Conservation (phyloP, 2,888 invertebrate genomes). For the Eulithis testata region DNA sequence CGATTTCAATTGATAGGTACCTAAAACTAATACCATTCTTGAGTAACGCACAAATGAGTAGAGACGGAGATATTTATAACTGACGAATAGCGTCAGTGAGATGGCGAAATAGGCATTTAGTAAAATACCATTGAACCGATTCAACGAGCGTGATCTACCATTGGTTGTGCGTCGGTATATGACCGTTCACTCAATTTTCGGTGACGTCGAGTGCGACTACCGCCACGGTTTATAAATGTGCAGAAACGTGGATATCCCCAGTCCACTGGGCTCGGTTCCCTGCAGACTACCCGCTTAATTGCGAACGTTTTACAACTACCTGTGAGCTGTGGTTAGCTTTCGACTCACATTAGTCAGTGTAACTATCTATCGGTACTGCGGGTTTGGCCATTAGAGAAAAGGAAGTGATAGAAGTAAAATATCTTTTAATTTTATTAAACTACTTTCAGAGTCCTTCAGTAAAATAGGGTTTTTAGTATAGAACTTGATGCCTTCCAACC, state of each 20-base stretch:
- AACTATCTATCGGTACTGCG: conserved; percentile 30
- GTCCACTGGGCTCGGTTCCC: conserved; percentile 51
- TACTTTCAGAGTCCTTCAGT: not conserved
- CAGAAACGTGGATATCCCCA: conserved; percentile 37
- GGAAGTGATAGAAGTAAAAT: too few species aligned
- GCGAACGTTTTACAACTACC: conserved; percentile 61
- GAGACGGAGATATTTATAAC: too few species aligned
- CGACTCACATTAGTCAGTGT: conserved; percentile 49
- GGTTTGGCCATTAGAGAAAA: too few species aligned
- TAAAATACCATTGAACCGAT: too few species aligned
- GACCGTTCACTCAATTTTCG: conserved; percentile 37
- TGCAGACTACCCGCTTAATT: conserved; percentile 57
- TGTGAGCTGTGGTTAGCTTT: conserved; percentile 56
- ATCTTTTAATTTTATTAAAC: too few species aligned
- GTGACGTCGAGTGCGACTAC: conserved; percentile 38
- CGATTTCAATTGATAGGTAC: too few species aligned
- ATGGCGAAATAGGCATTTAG: too few species aligned
- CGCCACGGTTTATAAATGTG: conserved; percentile 33
- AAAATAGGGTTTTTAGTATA: conserved; percentile 39
- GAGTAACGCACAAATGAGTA: too few species aligned
- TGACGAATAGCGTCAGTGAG: too few species aligned
- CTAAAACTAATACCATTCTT: too few species aligned
- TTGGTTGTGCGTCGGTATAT: not conserved
- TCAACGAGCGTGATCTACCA: too few species aligned
- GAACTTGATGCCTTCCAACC: conserved; percentile 38